phyloP scores from a whole-genome alignment of 2,797 vertebrate genomes.

The Poeciliopsis infans region DNA sequence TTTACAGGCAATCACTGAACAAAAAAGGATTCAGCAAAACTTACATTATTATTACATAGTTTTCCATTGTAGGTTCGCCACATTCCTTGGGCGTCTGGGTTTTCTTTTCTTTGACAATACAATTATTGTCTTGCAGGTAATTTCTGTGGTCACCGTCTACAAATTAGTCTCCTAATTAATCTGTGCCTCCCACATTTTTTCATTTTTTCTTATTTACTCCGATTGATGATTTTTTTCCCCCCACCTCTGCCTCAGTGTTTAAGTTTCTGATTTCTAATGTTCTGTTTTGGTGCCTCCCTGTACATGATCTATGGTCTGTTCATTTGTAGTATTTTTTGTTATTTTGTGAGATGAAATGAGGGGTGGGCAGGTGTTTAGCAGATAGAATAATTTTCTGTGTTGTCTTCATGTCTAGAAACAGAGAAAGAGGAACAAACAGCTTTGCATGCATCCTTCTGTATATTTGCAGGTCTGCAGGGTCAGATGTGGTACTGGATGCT shows the following conservation, averaged over 20 bases:
- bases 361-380: too few species aligned
- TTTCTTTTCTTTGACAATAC: background rate
- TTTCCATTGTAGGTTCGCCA: too few species aligned
- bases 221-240: background rate
- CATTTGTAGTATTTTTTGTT: too few species aligned
- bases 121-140: background rate
- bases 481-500: slow-evolving; percentile 60
- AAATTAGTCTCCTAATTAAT: background rate
- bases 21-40: background rate
- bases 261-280: background rate
- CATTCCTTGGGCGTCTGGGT: too few species aligned
- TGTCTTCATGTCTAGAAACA: background rate
- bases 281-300: background rate
- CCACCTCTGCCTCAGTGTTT: background rate
- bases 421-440: background rate
- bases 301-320: background rate
- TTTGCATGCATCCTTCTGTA: slow-evolving; percentile 2
- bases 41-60: background rate
- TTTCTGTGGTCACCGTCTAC: background rate
- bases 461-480: slow-evolving; percentile 36
- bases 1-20: background rate
- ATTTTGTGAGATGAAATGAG: too few species aligned
- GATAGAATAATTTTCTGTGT: background rate
- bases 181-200: background rate
- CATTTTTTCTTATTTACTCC: background rate